Evolutionary conservation across 2,113 vertebrate species (phyloP).

Genomic region (Meriones unguiculatus): DNA sequence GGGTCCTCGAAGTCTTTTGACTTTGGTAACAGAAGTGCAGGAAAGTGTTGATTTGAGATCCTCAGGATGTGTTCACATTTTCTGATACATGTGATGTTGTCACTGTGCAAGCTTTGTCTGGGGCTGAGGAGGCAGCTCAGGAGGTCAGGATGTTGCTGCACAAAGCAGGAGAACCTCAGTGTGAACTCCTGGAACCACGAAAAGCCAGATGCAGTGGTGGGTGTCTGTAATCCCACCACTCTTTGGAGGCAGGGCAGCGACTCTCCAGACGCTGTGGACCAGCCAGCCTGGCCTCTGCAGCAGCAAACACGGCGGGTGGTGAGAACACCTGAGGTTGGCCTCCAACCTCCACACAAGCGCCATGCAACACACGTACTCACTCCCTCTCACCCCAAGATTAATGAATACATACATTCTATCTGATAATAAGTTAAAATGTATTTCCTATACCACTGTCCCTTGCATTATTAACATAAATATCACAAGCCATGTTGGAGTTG

Average conservation of each 20-base stretch:
- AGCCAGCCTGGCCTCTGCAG: background rate
- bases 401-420: background rate
- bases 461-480: background rate
- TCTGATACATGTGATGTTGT: background rate
- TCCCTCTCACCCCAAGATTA: background rate
- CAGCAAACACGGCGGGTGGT: no score
- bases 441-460: background rate
- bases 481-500: no score
- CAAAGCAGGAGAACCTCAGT: background rate
- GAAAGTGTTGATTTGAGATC: background rate
- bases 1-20: background rate
- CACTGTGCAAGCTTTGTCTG: background rate
- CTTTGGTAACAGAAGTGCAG: background rate
- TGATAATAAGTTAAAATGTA: background rate
- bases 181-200: background rate
- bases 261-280: background rate
- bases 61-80: background rate
- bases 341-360: background rate
- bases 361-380: background rate
- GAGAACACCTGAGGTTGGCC: background rate
- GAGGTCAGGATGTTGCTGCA: background rate
- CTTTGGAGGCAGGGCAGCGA: no score
- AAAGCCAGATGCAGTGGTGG: background rate
- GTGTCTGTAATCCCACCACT: background rate
- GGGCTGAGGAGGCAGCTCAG: background rate